Evolutionary conservation across 2,888 invertebrate genomes (phyloP).

Genomic region (Epinotia bilunana): DNA sequence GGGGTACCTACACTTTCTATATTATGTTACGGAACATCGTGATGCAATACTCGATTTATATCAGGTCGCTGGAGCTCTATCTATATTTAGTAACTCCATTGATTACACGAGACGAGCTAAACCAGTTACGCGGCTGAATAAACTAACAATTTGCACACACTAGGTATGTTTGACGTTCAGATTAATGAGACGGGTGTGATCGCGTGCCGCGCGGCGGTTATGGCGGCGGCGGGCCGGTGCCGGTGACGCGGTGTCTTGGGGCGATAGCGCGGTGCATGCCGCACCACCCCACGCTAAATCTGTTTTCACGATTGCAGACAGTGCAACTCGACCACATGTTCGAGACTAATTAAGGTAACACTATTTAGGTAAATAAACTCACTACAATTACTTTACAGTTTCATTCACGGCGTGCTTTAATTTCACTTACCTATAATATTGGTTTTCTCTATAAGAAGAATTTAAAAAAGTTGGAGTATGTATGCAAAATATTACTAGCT

Average conservation of each 20-base stretch:
- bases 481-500: no score
- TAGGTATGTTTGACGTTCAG: conserved; percentile 33
- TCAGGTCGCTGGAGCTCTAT: not conserved
- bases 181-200: conserved; percentile 41
- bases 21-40: not conserved
- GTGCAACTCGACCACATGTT: conserved; percentile 29
- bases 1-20: no score
- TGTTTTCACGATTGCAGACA: conserved; percentile 30
- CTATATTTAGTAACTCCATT: conserved; percentile 15
- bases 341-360: conserved; percentile 15
- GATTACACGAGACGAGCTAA: conserved; percentile 7
- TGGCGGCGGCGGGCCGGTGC: conserved; percentile 21
- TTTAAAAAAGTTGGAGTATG: no score
- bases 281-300: conserved; percentile 18
- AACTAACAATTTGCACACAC: conserved; percentile 35
- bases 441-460: not conserved
- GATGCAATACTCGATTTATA: not conserved
- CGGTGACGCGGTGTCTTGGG: conserved; percentile 35
- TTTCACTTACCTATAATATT: not conserved
- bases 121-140: conserved; percentile 29
- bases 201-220: conserved; percentile 36
- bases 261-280: conserved; percentile 40
- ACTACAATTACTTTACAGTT: not conserved
- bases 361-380: conserved; percentile 13
- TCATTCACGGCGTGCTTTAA: not conserved